These are phyloP conservation scores for Botia kubotai DNA, from an alignment of 2,797 vertebrate genomes.

Conservation along the genomic window DNA sequence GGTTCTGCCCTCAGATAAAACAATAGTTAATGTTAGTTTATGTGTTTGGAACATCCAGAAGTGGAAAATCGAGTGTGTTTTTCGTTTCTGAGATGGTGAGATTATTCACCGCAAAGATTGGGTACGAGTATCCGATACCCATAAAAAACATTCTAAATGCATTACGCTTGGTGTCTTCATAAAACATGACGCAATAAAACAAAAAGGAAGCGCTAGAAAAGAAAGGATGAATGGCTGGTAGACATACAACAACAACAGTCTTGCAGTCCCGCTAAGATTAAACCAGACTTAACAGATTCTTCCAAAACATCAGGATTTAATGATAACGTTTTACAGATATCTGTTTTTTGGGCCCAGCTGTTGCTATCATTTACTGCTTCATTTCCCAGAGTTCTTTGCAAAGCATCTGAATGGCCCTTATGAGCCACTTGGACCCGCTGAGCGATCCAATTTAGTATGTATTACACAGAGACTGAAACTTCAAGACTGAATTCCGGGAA, in stretches of 20 bases:
- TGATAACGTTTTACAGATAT: conserved; percentile 15
- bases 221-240: not conserved
- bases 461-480: conserved; percentile 32
- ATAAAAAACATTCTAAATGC: not conserved
- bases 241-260: not conserved
- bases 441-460: conserved; percentile 26
- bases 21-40: not conserved
- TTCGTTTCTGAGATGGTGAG: not conserved
- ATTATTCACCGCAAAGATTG: not conserved
- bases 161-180: not conserved
- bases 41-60: not conserved
- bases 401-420: conserved; percentile 36
- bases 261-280: not conserved
- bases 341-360: conserved; percentile 19
- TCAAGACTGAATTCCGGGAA: conserved; percentile 38
- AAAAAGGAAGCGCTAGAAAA: not conserved
- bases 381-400: conserved; percentile 26
- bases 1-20: not conserved
- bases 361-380: conserved; percentile 32
- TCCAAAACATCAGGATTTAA: not conserved
- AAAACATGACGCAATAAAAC: not conserved
- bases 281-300: not conserved
- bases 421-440: conserved; percentile 35
- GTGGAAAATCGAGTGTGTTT: not conserved
- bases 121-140: not conserved